A percentile compares a stretch with the other conserved stretches of the same genome.
Conservation (phyloP, 2,797 vertebrate genomes). For the Anas capensis region DNA sequence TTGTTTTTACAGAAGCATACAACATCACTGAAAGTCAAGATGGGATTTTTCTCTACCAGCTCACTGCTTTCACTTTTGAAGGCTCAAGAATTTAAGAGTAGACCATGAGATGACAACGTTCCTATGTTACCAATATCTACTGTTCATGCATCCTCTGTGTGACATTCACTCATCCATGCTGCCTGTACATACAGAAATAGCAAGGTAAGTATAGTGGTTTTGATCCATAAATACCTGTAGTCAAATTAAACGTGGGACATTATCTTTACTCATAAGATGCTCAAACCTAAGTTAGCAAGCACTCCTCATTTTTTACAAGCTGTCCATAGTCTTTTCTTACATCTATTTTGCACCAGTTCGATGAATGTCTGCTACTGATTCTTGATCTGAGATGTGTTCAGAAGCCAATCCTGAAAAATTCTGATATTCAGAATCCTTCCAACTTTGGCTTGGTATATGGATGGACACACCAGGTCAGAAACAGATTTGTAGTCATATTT, state of each 20-base stretch:
- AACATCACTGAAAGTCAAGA: neutral
- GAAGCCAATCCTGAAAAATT: neutral
- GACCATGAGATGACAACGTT: neutral
- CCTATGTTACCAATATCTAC: neutral
- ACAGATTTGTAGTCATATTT: neutral
- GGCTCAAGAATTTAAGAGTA: neutral
- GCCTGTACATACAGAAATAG: neutral
- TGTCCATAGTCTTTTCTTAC: neutral
- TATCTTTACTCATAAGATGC: neutral
- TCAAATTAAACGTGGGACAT: neutral
- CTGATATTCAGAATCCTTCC: neutral
- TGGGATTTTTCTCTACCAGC: neutral
- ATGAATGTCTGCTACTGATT: neutral
- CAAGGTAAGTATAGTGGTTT: neutral
- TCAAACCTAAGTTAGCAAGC: neutral
- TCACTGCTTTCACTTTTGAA: neutral
- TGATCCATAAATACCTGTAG: neutral
- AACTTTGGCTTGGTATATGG: neutral
- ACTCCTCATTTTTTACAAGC: neutral
- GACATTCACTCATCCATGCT: neutral
- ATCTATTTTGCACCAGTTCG: neutral
- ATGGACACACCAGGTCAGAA: neutral
- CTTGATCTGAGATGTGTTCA: neutral
- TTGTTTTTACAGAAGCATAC: neutral
- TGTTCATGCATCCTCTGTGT: neutral